Percentiles rank a stretch among this genome's conserved stretches.
These are phyloP conservation scores for Rhorus exstirpatorius DNA, from an alignment of 2,888 invertebrate species.

Conservation along the genomic window DNA sequence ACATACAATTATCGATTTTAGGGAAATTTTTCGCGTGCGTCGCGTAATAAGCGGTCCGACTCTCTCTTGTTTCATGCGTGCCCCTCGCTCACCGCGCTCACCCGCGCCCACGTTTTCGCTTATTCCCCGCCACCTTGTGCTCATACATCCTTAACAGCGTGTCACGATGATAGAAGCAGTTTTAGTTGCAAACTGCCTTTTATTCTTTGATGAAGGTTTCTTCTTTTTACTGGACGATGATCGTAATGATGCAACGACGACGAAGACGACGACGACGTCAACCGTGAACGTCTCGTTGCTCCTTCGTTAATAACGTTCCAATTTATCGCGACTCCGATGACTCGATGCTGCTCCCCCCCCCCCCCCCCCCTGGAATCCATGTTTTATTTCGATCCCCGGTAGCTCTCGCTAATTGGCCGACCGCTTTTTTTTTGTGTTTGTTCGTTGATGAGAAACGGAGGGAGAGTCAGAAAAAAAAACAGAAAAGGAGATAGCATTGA, in stretches of 20 bases:
- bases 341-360: slow-evolving; percentile 26
- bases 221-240: not conserved
- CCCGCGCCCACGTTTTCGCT: too few relatives aligned
- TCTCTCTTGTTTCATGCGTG: too few relatives aligned
- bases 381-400: slow-evolving; percentile 46
- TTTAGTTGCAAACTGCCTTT: slow-evolving; percentile 12
- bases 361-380: slow-evolving; percentile 11
- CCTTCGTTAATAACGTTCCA: slow-evolving; percentile 61
- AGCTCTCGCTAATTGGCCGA: slow-evolving; percentile 56
- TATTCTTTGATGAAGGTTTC: slow-evolving; percentile 9
- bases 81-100: too few relatives aligned
- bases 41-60: too few relatives aligned
- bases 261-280: slow-evolving; percentile 26
- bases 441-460: slow-evolving; percentile 9
- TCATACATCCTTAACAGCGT: too few relatives aligned
- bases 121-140: too few relatives aligned
- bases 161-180: slow-evolving; percentile 21
- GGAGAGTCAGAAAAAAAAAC: not conserved
- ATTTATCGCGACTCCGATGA: slow-evolving; percentile 45
- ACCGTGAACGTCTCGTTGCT: slow-evolving; percentile 37
- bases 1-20: too few relatives aligned
- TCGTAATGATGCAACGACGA: slow-evolving; percentile 8
- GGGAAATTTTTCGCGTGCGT: too few relatives aligned
- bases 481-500: slow-evolving; percentile 2
- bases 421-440: slow-evolving; percentile 44